Percentiles rank a stretch among this genome's conserved stretches.
Conservation (phyloP, 2,888 invertebrate genomes). For the Oeneis ivallda region DNA sequence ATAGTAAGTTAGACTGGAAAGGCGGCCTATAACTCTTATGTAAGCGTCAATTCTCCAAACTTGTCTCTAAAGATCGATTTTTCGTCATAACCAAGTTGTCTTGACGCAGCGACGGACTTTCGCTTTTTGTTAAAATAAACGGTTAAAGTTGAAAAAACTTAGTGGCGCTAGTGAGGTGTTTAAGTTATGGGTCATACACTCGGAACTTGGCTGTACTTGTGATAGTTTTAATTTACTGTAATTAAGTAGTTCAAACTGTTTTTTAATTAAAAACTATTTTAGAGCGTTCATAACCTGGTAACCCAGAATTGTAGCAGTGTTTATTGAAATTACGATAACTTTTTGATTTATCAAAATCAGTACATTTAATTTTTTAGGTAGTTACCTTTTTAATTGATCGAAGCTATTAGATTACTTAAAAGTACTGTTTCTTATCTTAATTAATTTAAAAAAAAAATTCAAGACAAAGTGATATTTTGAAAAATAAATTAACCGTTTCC, state of each 20-base stretch:
- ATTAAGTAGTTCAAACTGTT: neutral
- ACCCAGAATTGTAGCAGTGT: neutral
- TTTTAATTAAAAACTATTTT: neutral
- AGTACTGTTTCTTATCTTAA: neutral
- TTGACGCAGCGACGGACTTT: constrained; percentile 60
- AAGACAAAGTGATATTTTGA: neutral
- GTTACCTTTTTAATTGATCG: too few relatives aligned
- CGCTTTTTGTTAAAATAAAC: constrained; percentile 44
- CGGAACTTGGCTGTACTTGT: neutral
- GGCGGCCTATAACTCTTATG: constrained; percentile 52
- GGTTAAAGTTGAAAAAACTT: constrained; percentile 14
- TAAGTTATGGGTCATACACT: neutral
- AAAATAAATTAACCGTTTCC: neutral
- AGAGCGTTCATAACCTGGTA: neutral
- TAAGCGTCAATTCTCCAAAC: constrained; percentile 70
- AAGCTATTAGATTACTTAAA: neutral
- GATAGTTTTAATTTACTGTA: neutral
- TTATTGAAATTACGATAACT: neutral
- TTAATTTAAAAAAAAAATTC: too few relatives aligned
- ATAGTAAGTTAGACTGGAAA: neutral
- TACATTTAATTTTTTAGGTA: too few relatives aligned
- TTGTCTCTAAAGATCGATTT: constrained; percentile 52
- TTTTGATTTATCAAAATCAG: neutral
- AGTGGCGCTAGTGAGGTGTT: constrained; percentile 15
- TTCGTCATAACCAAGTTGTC: constrained; percentile 64